A percentile compares a stretch with the other conserved stretches of the same genome.
Evolutionary conservation across 2,113 vertebrate species (phyloP).

Genomic region (Isichthys henryi): DNA sequence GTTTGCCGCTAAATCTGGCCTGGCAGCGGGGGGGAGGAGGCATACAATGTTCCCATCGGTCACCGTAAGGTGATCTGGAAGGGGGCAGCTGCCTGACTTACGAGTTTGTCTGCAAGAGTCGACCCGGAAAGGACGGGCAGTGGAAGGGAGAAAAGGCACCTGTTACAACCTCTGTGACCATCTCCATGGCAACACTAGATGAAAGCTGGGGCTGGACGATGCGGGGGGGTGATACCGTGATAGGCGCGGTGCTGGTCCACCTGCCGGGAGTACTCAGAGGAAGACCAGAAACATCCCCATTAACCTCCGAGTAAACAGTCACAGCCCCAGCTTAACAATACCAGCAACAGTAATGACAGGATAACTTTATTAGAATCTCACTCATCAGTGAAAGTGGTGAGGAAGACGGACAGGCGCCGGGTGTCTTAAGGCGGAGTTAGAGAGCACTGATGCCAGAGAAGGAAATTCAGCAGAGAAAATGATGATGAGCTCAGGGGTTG

Average conservation of each 20-base stretch:
- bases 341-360: background rate
- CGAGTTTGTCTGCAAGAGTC: background rate
- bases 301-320: background rate
- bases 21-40: background rate
- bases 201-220: constrained; percentile 22
- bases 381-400: background rate
- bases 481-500: background rate
- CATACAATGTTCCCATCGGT: background rate
- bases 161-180: background rate
- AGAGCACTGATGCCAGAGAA: background rate
- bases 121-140: background rate
- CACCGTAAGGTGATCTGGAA: background rate
- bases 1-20: background rate
- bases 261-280: background rate
- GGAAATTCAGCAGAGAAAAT: background rate
- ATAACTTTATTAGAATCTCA: background rate
- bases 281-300: background rate
- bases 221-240: background rate
- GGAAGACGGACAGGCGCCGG: background rate
- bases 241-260: background rate
- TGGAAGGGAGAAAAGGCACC: background rate
- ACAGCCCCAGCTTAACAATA: background rate
- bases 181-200: constrained; percentile 24
- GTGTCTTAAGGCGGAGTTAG: background rate
- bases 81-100: background rate